phyloP scores from a whole-genome alignment of 2,888 invertebrate species.

The Drepana falcataria region DNA sequence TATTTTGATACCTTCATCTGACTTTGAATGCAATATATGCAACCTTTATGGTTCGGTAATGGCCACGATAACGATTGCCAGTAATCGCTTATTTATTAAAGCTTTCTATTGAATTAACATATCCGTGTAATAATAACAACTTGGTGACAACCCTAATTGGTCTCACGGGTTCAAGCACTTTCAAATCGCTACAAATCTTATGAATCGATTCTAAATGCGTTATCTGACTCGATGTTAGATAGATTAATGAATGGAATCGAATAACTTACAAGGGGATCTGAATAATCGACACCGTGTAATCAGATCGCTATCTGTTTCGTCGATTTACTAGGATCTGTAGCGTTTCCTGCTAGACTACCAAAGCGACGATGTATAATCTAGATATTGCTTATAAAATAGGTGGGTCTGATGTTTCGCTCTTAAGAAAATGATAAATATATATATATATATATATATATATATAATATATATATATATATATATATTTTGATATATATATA shows the following conservation, averaged over 20 bases:
- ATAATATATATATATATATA: no score
- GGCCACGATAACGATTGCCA: neutral
- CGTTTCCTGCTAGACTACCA: conserved; percentile 48
- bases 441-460: no score
- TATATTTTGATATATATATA: neutral
- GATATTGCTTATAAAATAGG: conserved; percentile 4
- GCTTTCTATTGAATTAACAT: neutral
- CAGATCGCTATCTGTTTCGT: conserved; percentile 65
- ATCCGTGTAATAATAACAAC: conserved; percentile 3
- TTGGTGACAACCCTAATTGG: conserved; percentile 36
- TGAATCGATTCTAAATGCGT: conserved; percentile 61
- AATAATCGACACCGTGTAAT: conserved; percentile 74
- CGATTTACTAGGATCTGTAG: conserved; percentile 69
- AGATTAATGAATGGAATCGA: conserved; percentile 72
- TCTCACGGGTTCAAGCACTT: conserved; percentile 44
- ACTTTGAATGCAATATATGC: no score
- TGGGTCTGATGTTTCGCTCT: neutral
- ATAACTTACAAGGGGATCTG: conserved; percentile 70
- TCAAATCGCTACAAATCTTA: conserved; percentile 49
- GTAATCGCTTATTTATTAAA: neutral
- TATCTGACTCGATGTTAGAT: conserved; percentile 56
- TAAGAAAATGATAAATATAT: neutral
- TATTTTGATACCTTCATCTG: no score
- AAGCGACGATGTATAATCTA: conserved; percentile 6
- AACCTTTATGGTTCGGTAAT: no score